Percentiles rank a stretch among this genome's conserved stretches.
Conservation (phyloP, 2,113 vertebrate genomes). For the Anseranas semipalmata region DNA sequence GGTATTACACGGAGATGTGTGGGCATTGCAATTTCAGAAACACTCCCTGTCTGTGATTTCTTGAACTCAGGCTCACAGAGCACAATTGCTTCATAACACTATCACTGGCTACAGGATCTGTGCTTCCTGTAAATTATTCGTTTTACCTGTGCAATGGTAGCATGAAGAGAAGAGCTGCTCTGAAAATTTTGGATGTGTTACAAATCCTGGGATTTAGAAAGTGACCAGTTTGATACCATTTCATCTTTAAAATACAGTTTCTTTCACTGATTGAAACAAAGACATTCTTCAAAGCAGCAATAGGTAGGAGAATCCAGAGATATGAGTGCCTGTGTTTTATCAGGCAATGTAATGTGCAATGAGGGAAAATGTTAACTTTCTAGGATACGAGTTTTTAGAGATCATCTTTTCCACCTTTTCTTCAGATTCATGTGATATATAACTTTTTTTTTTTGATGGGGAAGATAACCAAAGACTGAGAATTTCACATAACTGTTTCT, state of each 20-base stretch:
- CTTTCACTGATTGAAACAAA: not conserved
- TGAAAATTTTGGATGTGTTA: not conserved
- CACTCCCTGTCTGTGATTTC: not conserved
- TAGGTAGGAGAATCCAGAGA: not conserved
- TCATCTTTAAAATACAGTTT: not conserved
- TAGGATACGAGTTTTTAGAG: not conserved
- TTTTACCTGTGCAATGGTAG: not conserved
- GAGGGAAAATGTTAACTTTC: not conserved
- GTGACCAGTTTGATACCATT: not conserved
- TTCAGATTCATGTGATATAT: not conserved
- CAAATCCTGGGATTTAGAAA: not conserved
- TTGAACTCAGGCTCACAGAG: not conserved
- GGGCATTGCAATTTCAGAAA: not conserved
- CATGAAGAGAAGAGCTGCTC: not conserved
- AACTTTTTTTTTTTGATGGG: not conserved
- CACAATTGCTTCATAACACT: not conserved
- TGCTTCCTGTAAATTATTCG: not conserved
- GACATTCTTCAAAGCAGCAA: not conserved
- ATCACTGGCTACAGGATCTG: not conserved
- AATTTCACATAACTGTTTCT: not conserved
- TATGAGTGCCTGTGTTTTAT: not conserved
- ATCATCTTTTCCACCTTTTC: not conserved
- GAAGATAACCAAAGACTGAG: not conserved
- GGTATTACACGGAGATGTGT: not conserved
- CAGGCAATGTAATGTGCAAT: fast-evolving